phyloP scores from a whole-genome alignment of 2,113 vertebrate genomes.

The Oreocharis arfaki region DNA sequence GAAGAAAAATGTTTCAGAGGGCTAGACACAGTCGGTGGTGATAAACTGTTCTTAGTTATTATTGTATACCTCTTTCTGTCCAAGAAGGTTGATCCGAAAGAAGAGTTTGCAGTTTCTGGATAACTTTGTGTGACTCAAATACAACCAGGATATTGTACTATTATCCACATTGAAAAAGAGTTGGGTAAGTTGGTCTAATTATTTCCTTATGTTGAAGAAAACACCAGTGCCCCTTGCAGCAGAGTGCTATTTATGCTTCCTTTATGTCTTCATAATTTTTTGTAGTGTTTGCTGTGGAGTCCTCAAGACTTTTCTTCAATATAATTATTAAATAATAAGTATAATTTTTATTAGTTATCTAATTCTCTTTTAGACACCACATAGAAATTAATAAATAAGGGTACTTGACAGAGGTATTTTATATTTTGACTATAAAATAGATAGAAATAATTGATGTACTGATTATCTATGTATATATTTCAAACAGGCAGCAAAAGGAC shows the following conservation, averaged over 20 bases:
- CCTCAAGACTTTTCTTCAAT: neutral
- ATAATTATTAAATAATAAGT: neutral
- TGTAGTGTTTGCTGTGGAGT: neutral
- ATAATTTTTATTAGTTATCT: neutral
- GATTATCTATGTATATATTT: constrained; percentile 1
- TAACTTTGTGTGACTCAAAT: neutral
- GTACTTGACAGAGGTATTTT: neutral
- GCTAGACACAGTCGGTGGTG: neutral
- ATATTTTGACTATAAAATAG: neutral
- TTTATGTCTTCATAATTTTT: neutral
- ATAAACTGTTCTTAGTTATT: neutral
- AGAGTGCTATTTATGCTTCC: neutral
- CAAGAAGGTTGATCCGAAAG: neutral
- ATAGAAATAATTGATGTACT: neutral
- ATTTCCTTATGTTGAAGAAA: neutral
- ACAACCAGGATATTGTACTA: neutral
- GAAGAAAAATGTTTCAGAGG: neutral
- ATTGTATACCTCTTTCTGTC: neutral
- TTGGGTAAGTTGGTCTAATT: neutral
- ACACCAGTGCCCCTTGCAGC: neutral
- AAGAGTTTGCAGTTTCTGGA: neutral
- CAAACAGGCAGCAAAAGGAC: neutral
- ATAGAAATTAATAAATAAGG: neutral
- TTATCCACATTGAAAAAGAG: neutral
- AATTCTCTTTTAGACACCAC: neutral